These are phyloP conservation scores for Callosobruchus maculatus DNA, from an alignment of 2,888 invertebrate genomes.

Conservation along the genomic window DNA sequence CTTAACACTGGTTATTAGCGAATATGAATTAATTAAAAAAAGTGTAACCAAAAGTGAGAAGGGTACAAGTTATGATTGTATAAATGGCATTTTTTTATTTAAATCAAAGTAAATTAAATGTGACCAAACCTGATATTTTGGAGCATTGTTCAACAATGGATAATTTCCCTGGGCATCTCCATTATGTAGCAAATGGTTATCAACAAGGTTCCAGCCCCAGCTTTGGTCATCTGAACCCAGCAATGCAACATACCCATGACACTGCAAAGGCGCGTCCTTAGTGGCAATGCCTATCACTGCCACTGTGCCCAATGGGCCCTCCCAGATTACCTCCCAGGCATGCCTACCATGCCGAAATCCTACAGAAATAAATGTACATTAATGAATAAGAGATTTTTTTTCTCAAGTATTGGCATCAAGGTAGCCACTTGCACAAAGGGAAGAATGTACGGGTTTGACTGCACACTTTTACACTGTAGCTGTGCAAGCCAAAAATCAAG, in stretches of 20 bases:
- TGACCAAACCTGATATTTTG: conserved; percentile 84
- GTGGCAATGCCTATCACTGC: conserved; percentile 96
- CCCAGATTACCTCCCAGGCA: conserved; percentile 98
- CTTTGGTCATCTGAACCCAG: conserved; percentile 95
- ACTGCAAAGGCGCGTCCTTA: conserved; percentile 88
- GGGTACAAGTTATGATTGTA: no score
- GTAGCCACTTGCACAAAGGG: no score
- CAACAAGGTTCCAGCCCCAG: conserved; percentile 99
- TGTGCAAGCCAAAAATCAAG: no score
- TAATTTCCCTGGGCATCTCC: conserved; percentile 93
- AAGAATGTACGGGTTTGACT: no score
- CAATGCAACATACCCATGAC: conserved; percentile 92
- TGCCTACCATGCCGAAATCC: conserved; percentile 83
- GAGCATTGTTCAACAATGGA: conserved; percentile 91
- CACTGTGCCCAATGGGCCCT: conserved; percentile 96
- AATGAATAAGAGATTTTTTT: no score
- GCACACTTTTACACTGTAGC: no score
- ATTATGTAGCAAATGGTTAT: conserved; percentile 94
- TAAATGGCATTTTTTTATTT: neutral
- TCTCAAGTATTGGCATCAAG: no score
- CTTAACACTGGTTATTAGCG: no score
- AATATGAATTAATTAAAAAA: no score
- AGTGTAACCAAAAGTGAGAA: no score
- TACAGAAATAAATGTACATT: neutral
- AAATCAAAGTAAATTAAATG: neutral